Conservation (phyloP, 2,888 invertebrate genomes). For the Nemotelus pantherinus region DNA sequence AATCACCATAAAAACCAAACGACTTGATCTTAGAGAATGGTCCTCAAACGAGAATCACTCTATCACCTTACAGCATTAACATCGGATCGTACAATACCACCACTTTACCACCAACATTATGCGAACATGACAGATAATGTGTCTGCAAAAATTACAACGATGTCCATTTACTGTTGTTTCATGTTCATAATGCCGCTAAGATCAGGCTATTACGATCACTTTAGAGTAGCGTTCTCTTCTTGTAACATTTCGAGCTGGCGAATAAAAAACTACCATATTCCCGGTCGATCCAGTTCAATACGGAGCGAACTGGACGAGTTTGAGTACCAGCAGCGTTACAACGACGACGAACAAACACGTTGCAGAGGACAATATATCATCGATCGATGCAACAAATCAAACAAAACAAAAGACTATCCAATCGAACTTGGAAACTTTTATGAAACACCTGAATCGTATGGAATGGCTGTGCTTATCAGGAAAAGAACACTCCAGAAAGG, state of each 20-base stretch:
- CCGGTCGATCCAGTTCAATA: conserved; percentile 24
- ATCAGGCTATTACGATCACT: conserved; percentile 24
- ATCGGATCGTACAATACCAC: conserved; percentile 26
- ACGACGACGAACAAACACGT: background rate
- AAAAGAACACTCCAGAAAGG: background rate
- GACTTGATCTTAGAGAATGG: no score
- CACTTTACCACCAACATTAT: conserved; percentile 18
- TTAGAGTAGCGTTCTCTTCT: background rate
- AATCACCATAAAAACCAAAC: no score
- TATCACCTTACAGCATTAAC: no score
- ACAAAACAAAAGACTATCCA: background rate
- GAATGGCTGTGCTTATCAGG: background rate
- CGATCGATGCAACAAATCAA: background rate
- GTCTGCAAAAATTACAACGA: conserved; percentile 40
- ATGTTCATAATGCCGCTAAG: conserved; percentile 37
- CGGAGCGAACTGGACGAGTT: background rate
- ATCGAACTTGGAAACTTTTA: conserved; percentile 4
- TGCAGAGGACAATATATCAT: background rate
- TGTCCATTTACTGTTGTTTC: conserved; percentile 41
- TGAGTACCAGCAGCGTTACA: background rate
- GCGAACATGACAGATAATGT: conserved; percentile 42
- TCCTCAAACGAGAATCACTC: no score
- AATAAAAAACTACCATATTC: background rate
- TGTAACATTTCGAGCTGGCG: background rate
- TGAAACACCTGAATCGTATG: conserved; percentile 21